Conservation (phyloP, 1,140 invertebrate genomes). For the Monomorium pharaonis region DNA sequence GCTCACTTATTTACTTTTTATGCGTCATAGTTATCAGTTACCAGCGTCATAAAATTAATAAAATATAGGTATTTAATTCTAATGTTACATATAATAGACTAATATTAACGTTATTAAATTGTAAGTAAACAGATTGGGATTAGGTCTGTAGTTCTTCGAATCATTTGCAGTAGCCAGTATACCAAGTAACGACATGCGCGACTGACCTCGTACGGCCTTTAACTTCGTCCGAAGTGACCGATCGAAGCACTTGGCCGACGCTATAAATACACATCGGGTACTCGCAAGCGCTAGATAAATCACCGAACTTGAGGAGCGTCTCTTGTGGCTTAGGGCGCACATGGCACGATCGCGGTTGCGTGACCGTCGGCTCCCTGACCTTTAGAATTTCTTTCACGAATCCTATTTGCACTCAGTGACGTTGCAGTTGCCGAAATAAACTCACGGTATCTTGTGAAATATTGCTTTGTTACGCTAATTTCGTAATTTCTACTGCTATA, state of each 20-base stretch:
- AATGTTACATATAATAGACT: no score
- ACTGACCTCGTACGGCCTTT: neutral
- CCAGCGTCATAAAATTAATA: neutral
- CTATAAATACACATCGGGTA: slow-evolving; percentile 53
- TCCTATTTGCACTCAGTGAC: slow-evolving; percentile 1
- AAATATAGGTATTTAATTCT: neutral
- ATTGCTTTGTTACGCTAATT: slow-evolving; percentile 47
- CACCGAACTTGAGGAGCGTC: slow-evolving; percentile 28
- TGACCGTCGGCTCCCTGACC: slow-evolving; percentile 48
- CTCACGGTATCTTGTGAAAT: neutral
- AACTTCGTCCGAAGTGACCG: slow-evolving; percentile 38
- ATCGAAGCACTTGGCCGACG: slow-evolving; percentile 27
- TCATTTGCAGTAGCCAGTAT: neutral
- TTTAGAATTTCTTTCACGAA: slow-evolving; percentile 52
- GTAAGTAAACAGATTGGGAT: neutral
- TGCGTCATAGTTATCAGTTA: no score
- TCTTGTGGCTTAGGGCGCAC: neutral
- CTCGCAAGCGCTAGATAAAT: slow-evolving; percentile 56
- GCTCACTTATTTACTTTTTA: neutral
- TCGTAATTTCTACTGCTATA: neutral
- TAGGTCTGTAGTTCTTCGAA: neutral
- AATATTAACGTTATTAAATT: neutral
- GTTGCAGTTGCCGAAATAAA: slow-evolving; percentile 42
- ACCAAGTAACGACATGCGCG: neutral
- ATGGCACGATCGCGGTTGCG: slow-evolving; percentile 47